phyloP scores from a whole-genome alignment of 2,113 vertebrate species.

The Ceyx melanurus region DNA sequence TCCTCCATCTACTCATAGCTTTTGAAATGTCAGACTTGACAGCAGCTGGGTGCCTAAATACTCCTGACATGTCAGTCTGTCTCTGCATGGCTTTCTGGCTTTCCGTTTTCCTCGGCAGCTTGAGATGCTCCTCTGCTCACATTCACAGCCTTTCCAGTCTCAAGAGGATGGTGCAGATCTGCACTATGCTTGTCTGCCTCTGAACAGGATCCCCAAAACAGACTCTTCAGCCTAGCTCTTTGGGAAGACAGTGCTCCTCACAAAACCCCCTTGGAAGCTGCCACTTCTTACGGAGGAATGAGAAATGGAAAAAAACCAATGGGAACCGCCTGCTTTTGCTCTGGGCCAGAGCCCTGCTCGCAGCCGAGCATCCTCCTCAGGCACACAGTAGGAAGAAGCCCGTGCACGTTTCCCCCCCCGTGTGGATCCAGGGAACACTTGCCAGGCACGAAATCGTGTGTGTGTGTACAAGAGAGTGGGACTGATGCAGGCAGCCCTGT shows the following conservation, averaged over 20 bases:
- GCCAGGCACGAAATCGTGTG: conserved; percentile 51
- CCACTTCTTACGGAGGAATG: background rate
- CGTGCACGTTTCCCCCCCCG: conserved; percentile 42
- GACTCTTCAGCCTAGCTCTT: background rate
- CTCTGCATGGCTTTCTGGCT: background rate
- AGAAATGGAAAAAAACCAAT: background rate
- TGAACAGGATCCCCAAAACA: background rate
- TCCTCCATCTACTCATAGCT: background rate
- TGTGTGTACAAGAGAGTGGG: conserved; percentile 41
- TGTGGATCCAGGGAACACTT: conserved; percentile 34
- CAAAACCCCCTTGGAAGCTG: background rate
- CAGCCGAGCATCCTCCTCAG: conserved; percentile 53
- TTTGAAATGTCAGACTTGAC: background rate
- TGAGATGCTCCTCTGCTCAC: background rate
- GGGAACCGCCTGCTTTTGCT: conserved; percentile 60
- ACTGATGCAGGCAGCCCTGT: background rate
- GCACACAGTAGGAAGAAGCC: conserved; percentile 54
- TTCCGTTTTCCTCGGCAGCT: background rate
- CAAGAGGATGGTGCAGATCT: background rate
- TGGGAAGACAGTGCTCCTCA: background rate
- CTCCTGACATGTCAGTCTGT: background rate
- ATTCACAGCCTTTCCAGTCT: background rate
- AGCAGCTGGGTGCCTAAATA: background rate
- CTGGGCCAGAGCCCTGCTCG: conserved; percentile 56
- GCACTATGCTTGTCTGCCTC: background rate